Evolutionary conservation across 2,113 vertebrate genomes (phyloP).

Genomic region (Myrmecobius fasciatus): DNA sequence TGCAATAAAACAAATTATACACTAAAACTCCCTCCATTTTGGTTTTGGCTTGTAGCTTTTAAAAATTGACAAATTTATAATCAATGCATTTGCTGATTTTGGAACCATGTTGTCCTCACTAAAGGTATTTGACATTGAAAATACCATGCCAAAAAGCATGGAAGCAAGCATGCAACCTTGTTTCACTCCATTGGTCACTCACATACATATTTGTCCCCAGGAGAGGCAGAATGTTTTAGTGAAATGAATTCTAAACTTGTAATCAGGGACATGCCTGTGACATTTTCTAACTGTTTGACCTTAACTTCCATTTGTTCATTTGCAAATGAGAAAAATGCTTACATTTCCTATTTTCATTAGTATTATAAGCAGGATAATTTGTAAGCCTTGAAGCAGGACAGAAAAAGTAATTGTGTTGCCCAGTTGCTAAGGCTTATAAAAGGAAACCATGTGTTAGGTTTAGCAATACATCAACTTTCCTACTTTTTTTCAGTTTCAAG

Average conservation of each 20-base stretch:
- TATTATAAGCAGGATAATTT: neutral
- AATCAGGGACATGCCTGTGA: neutral
- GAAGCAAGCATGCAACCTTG: too few relatives aligned
- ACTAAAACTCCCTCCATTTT: too few relatives aligned
- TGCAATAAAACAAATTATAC: too few relatives aligned
- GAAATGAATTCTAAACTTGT: neutral
- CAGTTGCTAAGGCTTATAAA: neutral
- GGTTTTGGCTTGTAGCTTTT: too few relatives aligned
- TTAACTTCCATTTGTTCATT: neutral
- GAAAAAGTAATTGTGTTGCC: neutral
- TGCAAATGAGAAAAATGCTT: neutral
- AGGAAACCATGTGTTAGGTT: neutral
- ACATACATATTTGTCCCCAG: neutral
- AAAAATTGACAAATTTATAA: too few relatives aligned
- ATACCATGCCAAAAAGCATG: too few relatives aligned
- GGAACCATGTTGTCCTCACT: too few relatives aligned
- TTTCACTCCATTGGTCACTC: too few relatives aligned
- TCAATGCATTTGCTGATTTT: too few relatives aligned
- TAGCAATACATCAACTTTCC: neutral
- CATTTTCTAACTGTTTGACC: too few relatives aligned
- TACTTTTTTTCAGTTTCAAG: constrained; percentile 1
- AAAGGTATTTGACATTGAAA: too few relatives aligned
- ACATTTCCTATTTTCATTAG: neutral
- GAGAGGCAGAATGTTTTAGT: neutral
- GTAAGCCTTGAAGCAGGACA: neutral